Percentiles rank a stretch among this genome's conserved stretches.
These are phyloP conservation scores for Cheilosia variabilis DNA, from an alignment of 2,888 invertebrate species.

Conservation along the genomic window DNA sequence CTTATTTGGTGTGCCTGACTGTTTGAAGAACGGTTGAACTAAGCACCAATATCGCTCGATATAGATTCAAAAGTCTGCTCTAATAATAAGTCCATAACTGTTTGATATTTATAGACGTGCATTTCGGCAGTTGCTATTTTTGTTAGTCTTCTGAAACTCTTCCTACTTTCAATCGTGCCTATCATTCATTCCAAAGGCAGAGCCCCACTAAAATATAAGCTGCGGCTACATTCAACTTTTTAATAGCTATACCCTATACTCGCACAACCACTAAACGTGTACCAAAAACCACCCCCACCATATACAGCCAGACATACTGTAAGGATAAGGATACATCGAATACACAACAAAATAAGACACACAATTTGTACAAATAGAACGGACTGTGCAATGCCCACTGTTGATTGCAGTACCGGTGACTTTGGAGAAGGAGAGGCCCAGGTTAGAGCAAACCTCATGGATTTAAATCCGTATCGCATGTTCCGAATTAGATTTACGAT, in stretches of 20 bases:
- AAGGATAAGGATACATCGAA: constrained; percentile 8
- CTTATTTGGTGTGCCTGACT: no score
- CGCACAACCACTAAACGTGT: constrained; percentile 14
- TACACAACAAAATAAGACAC: constrained; percentile 66
- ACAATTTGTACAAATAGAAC: constrained; percentile 26
- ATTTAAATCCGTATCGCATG: constrained; percentile 75
- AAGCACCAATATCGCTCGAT: no score
- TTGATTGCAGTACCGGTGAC: not conserved
- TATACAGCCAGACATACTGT: not conserved
- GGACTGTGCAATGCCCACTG: constrained; percentile 3
- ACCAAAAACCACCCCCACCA: constrained; percentile 34
- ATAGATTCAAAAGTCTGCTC: no score
- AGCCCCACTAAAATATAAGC: no score
- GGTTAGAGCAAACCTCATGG: constrained; percentile 67
- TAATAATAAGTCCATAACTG: no score
- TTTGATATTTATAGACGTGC: no score
- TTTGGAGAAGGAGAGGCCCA: constrained; percentile 26
- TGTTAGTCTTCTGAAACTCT: no score
- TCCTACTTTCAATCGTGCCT: no score
- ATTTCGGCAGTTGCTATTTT: no score
- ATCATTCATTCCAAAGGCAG: no score
- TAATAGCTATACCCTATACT: constrained; percentile 15
- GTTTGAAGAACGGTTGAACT: no score
- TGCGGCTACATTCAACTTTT: no score
- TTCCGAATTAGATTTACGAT: constrained; percentile 83